Evolutionary conservation across 2,797 vertebrate genomes (phyloP), one percentile per base, ranked within the genome.

Genomic region (Falco rusticolus): DNA sequence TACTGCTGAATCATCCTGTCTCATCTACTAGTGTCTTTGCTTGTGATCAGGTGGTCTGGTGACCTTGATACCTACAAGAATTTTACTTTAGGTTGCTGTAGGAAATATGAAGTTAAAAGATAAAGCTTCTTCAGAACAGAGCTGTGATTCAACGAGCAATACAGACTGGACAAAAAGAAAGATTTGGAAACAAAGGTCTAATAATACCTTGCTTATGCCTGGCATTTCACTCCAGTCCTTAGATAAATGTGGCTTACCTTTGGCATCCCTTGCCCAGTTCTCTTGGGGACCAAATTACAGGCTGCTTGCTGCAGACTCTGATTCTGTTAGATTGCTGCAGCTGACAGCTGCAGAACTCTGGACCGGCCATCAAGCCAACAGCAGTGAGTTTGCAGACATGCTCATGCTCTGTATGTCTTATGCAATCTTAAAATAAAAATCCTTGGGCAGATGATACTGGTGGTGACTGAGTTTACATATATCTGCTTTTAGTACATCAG

Each of bases 1-100:
- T 87, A 14, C 56, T 96, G 96, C 96, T 96, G 95, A 96, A 81
- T 96, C 96, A 96, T 88, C 41, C 75, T 59, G 5, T 51, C 60
- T 92, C 41, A 60, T 87, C 63, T 75, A 2, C 4, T 47, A 21
- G 10, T 47, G 59, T n/a, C 39, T 92, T 64, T 95, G 60, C 66
- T 63, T 71, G 68, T 64, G 84, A 61, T 93, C 84, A 91, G 57
- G 60, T 92, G 79, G 24, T 86, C 60, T 41, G 29, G 45, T 83
- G 84, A 91, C 94, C 87, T 96, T 95, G 92, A 39, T 56, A 43
- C 26, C 65, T 85, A 6, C 13, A 61, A 43, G 41, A 83, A 31
- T 87, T 86, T 77, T 76, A 7, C 43, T 84, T 90, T 34, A 59
- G 3, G 8, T 47, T 92, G 37, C 53, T 75, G 29, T 64, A 77